Evolutionary conservation across 1,140 invertebrate species (phyloP).

Genomic region (Saxidomus purpurata): DNA sequence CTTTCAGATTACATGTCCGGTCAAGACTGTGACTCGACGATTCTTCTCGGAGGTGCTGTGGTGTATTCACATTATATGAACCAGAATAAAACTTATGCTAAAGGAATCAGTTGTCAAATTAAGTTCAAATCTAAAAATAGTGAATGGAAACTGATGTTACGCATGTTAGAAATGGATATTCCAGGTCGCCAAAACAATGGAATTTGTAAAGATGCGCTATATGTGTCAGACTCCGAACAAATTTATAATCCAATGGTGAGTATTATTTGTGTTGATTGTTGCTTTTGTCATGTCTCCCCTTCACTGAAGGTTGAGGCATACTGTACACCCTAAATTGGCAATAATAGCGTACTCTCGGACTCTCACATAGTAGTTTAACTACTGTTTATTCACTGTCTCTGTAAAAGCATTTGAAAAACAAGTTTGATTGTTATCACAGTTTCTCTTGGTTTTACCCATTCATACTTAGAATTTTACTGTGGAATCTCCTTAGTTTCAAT

Average conservation of each 20-base stretch:
- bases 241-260: slow-evolving; percentile 81
- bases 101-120: slow-evolving; percentile 79
- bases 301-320: background rate
- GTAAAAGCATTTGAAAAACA: too few species aligned
- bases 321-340: background rate
- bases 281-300: background rate
- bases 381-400: too few species aligned
- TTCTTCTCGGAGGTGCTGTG: slow-evolving; percentile 81
- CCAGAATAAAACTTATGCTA: slow-evolving; percentile 71
- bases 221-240: slow-evolving; percentile 80
- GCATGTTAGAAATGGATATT: slow-evolving; percentile 82
- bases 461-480: too few species aligned
- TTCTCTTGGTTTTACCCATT: too few species aligned
- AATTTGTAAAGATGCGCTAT: slow-evolving; percentile 85
- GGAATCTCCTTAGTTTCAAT: too few species aligned
- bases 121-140: slow-evolving; percentile 81
- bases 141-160: slow-evolving; percentile 83
- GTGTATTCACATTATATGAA: slow-evolving; percentile 80
- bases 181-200: slow-evolving; percentile 78
- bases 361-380: too few species aligned
- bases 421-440: too few species aligned
- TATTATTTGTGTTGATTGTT: slow-evolving; percentile 18
- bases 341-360: too few species aligned
- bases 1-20: slow-evolving; percentile 84
- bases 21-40: slow-evolving; percentile 78